These are phyloP conservation scores for Eciton burchellii DNA, from an alignment of 1,140 invertebrate species.

Conservation along the genomic window DNA sequence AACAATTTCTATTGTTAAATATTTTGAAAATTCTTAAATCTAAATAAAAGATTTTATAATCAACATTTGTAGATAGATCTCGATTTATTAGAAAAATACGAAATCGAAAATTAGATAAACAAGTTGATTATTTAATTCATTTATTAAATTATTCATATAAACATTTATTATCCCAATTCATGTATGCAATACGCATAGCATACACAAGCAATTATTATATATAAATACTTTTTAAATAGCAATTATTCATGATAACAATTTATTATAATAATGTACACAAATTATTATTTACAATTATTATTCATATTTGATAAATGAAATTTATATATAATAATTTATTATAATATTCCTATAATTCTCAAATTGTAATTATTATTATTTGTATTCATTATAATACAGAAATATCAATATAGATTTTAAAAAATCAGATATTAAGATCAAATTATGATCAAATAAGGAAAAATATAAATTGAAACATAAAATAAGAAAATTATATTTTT, in stretches of 20 bases:
- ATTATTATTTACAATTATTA: not conserved
- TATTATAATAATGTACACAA: not conserved
- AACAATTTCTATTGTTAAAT: no score
- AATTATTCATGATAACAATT: not conserved
- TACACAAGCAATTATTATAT: no score
- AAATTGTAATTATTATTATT: not conserved
- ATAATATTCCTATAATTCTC: not conserved
- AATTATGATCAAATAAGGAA: not conserved
- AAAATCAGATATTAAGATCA: not conserved
- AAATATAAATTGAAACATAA: not conserved
- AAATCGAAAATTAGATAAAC: no score
- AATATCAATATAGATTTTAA: not conserved
- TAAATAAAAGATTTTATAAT: no score
- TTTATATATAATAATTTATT: not conserved
- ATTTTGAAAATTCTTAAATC: no score
- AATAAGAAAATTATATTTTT: not conserved
- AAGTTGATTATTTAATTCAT: no score
- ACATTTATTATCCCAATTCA: no score
- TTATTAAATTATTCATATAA: no score
- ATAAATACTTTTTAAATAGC: no score
- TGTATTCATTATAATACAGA: not conserved
- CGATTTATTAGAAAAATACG: no score
- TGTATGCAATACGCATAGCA: no score
- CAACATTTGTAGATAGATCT: no score
- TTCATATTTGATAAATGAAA: not conserved